These are phyloP conservation scores for Lophius piscatorius DNA, from an alignment of 2,113 vertebrate species.

Conservation along the genomic window DNA sequence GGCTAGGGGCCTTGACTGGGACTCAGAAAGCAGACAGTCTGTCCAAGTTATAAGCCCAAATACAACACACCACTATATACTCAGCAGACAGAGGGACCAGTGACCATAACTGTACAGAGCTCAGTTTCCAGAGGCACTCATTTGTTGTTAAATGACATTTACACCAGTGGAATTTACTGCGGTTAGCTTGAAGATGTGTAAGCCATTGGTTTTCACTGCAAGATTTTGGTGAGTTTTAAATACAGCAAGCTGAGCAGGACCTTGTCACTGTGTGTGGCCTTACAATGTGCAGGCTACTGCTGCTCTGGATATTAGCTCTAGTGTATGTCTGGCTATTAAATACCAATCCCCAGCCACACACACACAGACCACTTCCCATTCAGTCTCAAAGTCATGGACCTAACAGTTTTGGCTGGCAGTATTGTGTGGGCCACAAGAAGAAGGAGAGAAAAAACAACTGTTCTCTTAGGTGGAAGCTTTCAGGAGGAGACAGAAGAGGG, in stretches of 20 bases:
- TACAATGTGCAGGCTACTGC: slow-evolving; percentile 72
- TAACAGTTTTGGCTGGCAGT: slow-evolving; percentile 72
- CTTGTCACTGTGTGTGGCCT: slow-evolving; percentile 80
- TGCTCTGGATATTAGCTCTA: slow-evolving; percentile 74
- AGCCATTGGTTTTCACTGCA: slow-evolving; percentile 36
- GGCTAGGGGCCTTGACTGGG: slow-evolving; percentile 57
- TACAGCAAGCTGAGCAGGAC: slow-evolving; percentile 45
- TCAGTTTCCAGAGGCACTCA: slow-evolving; percentile 54
- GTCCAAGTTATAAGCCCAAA: slow-evolving; percentile 61
- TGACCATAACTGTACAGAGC: slow-evolving; percentile 40
- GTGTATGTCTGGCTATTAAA: slow-evolving; percentile 68
- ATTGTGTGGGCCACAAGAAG: slow-evolving; percentile 63
- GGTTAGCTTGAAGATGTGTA: slow-evolving; percentile 55
- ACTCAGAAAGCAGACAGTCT: slow-evolving; percentile 59
- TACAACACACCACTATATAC: slow-evolving; percentile 51
- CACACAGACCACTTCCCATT: slow-evolving; percentile 57
- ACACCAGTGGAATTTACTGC: slow-evolving; percentile 58
- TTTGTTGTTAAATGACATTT: slow-evolving; percentile 63
- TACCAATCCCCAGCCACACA: slow-evolving; percentile 64
- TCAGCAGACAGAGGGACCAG: slow-evolving; percentile 59
- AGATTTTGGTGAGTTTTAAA: slow-evolving; percentile 56
- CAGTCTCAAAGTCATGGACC: slow-evolving; percentile 68
- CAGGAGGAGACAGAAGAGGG: slow-evolving; percentile 61
- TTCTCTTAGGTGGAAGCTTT: slow-evolving; percentile 63
- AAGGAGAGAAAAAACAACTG: slow-evolving; percentile 62